A percentile compares a stretch with the other conserved stretches of the same genome.
phyloP scores from a whole-genome alignment of 2,888 invertebrate genomes.

The Meloe dianella region DNA sequence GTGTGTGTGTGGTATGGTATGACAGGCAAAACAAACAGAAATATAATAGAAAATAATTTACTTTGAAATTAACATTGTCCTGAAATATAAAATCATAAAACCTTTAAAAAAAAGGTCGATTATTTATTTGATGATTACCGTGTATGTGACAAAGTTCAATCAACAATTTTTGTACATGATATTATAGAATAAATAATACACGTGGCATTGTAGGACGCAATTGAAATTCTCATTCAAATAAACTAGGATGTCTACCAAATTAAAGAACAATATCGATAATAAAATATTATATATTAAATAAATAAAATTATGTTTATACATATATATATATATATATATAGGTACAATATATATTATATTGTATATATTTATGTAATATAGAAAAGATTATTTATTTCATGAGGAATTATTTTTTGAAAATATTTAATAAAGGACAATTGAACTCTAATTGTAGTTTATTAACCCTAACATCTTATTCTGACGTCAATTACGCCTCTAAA shows the following conservation, averaged over 20 bases:
- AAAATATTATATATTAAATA: neutral
- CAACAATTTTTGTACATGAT: slow-evolving; percentile 11
- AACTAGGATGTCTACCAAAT: neutral
- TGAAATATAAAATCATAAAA: neutral
- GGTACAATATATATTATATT: too few relatives aligned
- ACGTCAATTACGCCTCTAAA: slow-evolving; percentile 6
- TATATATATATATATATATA: neutral
- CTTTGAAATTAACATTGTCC: neutral
- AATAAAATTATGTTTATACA: neutral
- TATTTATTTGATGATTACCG: slow-evolving; percentile 20
- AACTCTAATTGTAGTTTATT: slow-evolving; percentile 11
- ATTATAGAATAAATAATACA: neutral
- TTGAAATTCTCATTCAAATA: neutral
- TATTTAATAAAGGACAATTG: slow-evolving; percentile 10
- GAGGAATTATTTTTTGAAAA: neutral
- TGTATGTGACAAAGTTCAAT: slow-evolving; percentile 25
- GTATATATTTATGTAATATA: too few relatives aligned
- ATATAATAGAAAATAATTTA: neutral
- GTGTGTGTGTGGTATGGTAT: neutral
- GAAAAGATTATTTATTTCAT: neutral
- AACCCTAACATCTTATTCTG: slow-evolving; percentile 10
- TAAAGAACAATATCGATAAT: neutral
- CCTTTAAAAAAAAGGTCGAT: slow-evolving; percentile 14
- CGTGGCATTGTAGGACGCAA: neutral
- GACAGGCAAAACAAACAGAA: slow-evolving; percentile 3